A percentile compares a stretch with the other conserved stretches of the same genome.
Conservation (phyloP, 2,888 invertebrate genomes). For the Nemotelus pantherinus region DNA sequence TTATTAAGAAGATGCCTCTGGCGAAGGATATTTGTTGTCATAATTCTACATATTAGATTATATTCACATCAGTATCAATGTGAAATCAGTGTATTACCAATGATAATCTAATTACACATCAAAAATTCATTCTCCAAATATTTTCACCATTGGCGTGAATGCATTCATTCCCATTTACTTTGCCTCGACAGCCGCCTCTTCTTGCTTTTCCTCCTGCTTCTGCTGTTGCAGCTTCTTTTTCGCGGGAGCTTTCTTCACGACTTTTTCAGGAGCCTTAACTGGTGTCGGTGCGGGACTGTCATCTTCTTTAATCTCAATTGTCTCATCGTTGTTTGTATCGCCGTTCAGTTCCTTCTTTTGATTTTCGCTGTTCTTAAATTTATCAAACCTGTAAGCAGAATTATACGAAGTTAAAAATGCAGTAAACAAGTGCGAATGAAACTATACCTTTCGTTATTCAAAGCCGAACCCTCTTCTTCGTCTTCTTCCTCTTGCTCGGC, state of each 20-base stretch:
- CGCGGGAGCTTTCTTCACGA: conserved; percentile 30
- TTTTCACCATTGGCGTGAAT: neutral
- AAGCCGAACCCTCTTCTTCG: conserved; percentile 71
- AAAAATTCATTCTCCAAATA: too few species aligned
- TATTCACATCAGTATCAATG: too few species aligned
- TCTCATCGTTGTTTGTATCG: conserved; percentile 64
- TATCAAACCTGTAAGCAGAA: conserved; percentile 68
- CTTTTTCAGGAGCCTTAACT: conserved; percentile 60
- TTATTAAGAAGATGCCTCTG: too few species aligned
- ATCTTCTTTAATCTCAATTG: conserved; percentile 51
- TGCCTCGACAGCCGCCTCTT: neutral
- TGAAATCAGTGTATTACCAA: too few species aligned
- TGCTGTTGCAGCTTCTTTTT: conserved; percentile 37
- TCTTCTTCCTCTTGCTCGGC: conserved; percentile 78
- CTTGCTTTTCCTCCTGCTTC: neutral
- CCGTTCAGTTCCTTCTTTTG: conserved; percentile 62
- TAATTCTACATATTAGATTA: too few species aligned
- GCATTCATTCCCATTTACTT: neutral
- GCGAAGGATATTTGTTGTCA: too few species aligned
- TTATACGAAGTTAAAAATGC: neutral
- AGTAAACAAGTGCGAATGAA: neutral
- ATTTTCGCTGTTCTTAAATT: conserved; percentile 74
- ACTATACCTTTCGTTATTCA: conserved; percentile 67
- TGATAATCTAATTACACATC: too few species aligned
- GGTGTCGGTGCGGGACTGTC: conserved; percentile 51